These are phyloP conservation scores for Euwallacea similis DNA, from an alignment of 1,140 invertebrate species.

Conservation along the genomic window DNA sequence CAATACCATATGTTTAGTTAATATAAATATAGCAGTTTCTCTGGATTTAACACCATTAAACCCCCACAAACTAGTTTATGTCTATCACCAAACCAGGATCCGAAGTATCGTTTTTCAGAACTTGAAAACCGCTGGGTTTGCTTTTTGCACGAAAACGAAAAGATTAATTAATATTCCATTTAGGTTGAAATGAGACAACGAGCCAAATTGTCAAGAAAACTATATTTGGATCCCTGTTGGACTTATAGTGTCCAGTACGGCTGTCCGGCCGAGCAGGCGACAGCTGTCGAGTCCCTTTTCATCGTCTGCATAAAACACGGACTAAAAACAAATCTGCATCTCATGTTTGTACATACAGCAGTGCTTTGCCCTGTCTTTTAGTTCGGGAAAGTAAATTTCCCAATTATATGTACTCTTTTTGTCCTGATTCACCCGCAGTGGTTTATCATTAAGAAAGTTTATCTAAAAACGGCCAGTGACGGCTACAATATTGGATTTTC, in stretches of 20 bases:
- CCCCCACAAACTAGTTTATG: no score
- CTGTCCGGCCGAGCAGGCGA: conserved; percentile 20
- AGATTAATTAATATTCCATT: conserved; percentile 39
- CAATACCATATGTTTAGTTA: no score
- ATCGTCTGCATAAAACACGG: conserved; percentile 35
- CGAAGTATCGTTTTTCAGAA: no score
- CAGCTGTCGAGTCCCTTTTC: conserved; percentile 39
- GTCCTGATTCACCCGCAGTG: no score
- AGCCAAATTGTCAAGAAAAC: conserved; percentile 34
- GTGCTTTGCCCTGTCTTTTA: conserved; percentile 6
- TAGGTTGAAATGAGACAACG: conserved; percentile 12
- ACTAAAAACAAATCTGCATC: conserved; percentile 37
- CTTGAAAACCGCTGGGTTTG: no score
- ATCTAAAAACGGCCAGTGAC: no score
- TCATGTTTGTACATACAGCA: conserved; percentile 30
- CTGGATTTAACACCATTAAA: no score
- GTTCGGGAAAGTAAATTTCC: conserved; percentile 13
- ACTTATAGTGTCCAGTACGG: conserved; percentile 34
- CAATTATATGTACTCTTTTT: no score
- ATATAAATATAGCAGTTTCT: no score
- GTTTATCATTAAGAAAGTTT: no score
- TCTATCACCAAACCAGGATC: no score
- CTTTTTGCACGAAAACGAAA: conserved; percentile 1
- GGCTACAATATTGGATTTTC: no score
- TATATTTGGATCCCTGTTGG: conserved; percentile 31